phyloP scores from a whole-genome alignment of 2,888 invertebrate species.

The Acrobasis repandana region DNA sequence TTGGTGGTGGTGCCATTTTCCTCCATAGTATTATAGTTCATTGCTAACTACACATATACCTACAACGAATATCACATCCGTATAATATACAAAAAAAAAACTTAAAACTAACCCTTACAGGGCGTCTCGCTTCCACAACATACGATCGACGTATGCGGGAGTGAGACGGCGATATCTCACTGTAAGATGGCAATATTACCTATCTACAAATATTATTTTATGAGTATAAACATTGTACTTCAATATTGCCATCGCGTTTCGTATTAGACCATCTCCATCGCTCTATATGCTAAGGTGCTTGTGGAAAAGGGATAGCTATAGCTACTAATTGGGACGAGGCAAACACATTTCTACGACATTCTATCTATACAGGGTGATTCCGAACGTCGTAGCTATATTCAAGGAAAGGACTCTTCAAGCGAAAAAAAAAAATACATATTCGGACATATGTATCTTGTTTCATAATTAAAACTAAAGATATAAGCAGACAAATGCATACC shows the following conservation, averaged over 20 bases:
- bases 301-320: slow-evolving; percentile 5
- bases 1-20: too few species aligned
- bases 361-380: too few species aligned
- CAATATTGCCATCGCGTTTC: slow-evolving; percentile 18
- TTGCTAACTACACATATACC: slow-evolving; percentile 23
- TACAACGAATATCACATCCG: slow-evolving; percentile 41
- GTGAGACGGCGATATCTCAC: slow-evolving; percentile 20
- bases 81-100: slow-evolving; percentile 33
- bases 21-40: too few species aligned
- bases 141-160: slow-evolving; percentile 19
- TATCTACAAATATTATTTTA: slow-evolving; percentile 1
- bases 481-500: too few species aligned
- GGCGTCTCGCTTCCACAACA: slow-evolving; percentile 23
- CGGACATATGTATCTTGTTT: too few species aligned
- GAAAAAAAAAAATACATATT: too few species aligned
- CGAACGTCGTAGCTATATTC: too few species aligned
- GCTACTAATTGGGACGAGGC: slow-evolving; percentile 9
- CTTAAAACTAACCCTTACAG: slow-evolving; percentile 20
- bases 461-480: too few species aligned
- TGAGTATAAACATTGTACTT: slow-evolving; percentile 19
- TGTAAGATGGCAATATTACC: background rate
- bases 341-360: background rate
- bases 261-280: slow-evolving; percentile 3
- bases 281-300: background rate
- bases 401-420: too few species aligned